These are phyloP conservation scores for Stramonita haemastoma DNA, from an alignment of 2,888 invertebrate species.

Conservation along the genomic window DNA sequence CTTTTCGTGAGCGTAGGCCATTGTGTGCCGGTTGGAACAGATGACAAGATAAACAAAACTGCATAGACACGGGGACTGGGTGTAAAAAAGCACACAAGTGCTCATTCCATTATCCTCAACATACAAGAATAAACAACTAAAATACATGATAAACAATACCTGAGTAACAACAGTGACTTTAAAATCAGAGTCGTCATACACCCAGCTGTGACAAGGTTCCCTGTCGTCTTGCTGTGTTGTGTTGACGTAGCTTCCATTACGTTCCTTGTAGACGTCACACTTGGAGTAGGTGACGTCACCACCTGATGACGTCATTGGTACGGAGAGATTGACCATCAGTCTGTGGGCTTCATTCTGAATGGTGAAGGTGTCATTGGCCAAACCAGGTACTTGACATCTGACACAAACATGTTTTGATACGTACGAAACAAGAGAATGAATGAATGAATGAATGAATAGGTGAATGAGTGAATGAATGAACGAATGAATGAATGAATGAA, in stretches of 20 bases:
- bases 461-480: too few relatives aligned
- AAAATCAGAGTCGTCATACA: not conserved
- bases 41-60: too few relatives aligned
- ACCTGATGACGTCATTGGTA: not conserved
- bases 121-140: too few relatives aligned
- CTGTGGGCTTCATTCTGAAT: not conserved
- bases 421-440: not conserved
- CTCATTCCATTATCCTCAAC: too few relatives aligned
- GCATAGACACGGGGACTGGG: too few relatives aligned
- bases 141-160: not conserved
- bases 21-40: too few relatives aligned
- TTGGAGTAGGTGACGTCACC: not conserved
- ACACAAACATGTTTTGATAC: not conserved
- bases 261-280: slow-evolving; percentile 10
- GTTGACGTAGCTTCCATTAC: not conserved
- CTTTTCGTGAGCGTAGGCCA: too few relatives aligned
- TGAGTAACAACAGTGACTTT: not conserved
- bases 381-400: not conserved
- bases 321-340: slow-evolving; percentile 6
- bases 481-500: too few relatives aligned
- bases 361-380: not conserved
- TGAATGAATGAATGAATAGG: not conserved
- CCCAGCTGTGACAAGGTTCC: not conserved
- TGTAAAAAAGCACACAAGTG: too few relatives aligned
- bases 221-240: not conserved